These are phyloP conservation scores for Sander lucioperca DNA, from an alignment of 2,113 vertebrate genomes.

Conservation along the genomic window DNA sequence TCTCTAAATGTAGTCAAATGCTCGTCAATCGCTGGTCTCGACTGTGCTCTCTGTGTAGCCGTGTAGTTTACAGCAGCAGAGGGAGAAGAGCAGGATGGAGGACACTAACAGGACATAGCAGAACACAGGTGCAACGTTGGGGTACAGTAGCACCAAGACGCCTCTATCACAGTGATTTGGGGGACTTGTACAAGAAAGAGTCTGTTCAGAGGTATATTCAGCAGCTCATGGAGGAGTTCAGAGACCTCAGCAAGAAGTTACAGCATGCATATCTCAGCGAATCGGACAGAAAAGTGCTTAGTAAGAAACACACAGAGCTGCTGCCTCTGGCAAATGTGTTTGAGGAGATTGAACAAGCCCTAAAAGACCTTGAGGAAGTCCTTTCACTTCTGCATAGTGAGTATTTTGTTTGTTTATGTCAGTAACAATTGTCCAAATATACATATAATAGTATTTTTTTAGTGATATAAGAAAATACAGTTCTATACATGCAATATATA, in stretches of 20 bases:
- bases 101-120: slow-evolving; percentile 19
- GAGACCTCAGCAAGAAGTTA: slow-evolving; percentile 37
- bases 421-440: not conserved
- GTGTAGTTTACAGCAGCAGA: slow-evolving; percentile 9
- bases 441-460: too few species aligned
- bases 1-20: slow-evolving; percentile 42
- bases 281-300: slow-evolving; percentile 62
- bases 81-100: slow-evolving; percentile 35
- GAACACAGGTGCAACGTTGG: not conserved
- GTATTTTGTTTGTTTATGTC: slow-evolving; percentile 1
- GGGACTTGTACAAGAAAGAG: slow-evolving; percentile 52
- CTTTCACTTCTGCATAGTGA: slow-evolving; percentile 66
- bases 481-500: not conserved
- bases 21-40: slow-evolving; percentile 13
- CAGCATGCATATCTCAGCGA: slow-evolving; percentile 61
- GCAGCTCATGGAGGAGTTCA: slow-evolving; percentile 66
- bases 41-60: slow-evolving; percentile 32
- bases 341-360: slow-evolving; percentile 29
- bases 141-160: not conserved
- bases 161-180: slow-evolving; percentile 19
- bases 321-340: slow-evolving; percentile 54
- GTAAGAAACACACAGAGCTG: slow-evolving; percentile 61
- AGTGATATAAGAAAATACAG: not conserved
- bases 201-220: slow-evolving; percentile 66
- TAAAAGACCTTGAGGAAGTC: slow-evolving; percentile 71